These are phyloP conservation scores for Grallaria varia DNA, from an alignment of 2,113 vertebrate species.

Conservation along the genomic window DNA sequence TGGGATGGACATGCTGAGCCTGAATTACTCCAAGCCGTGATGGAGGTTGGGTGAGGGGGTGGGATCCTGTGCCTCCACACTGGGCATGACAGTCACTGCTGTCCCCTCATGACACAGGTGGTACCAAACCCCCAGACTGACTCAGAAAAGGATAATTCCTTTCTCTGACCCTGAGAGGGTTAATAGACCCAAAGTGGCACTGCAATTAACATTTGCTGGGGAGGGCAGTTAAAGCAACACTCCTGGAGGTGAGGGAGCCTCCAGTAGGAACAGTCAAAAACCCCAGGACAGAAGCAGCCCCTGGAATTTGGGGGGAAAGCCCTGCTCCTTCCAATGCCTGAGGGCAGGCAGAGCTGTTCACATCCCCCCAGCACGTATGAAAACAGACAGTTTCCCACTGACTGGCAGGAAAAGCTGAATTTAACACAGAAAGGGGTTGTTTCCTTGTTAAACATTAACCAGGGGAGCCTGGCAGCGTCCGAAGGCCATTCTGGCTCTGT, in stretches of 20 bases:
- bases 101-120: background rate
- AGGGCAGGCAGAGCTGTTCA: rapidly evolving
- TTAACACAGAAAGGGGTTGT: background rate
- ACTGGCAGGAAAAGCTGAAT: background rate
- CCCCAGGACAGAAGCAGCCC: too few species aligned
- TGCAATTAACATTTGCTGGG: background rate
- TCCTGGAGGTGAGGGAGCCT: background rate
- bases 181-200: background rate
- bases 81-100: background rate
- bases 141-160: background rate
- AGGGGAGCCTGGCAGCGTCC: rapidly evolving
- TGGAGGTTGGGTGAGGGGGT: background rate
- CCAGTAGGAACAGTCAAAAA: rapidly evolving
- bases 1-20: background rate
- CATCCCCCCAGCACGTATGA: rapidly evolving
- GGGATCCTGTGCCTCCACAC: rapidly evolving
- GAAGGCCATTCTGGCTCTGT: rapidly evolving
- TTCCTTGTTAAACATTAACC: background rate
- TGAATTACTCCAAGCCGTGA: rapidly evolving
- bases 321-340: rapidly evolving
- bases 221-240: background rate
- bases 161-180: background rate
- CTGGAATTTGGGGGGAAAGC: background rate
- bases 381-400: rapidly evolving
- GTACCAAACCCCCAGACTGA: background rate